Percentiles rank a stretch among this genome's conserved stretches.
Evolutionary conservation across 2,113 vertebrate species (phyloP).

Genomic region (Muscicapa adusta): DNA sequence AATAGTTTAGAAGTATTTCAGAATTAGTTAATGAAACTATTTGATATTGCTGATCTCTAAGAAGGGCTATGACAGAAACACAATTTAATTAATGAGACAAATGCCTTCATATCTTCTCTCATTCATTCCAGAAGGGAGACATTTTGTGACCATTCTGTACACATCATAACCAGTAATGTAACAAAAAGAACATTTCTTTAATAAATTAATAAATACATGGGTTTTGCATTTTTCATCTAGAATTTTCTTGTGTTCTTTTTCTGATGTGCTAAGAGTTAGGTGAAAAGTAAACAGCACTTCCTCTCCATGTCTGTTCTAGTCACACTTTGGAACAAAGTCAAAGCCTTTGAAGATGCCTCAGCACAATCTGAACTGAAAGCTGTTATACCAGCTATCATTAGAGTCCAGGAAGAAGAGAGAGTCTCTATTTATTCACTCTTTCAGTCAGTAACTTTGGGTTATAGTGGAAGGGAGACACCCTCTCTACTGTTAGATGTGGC

Average conservation of each 20-base stretch:
- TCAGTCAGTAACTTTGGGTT: not conserved
- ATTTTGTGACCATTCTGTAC: not conserved
- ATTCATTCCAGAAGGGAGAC: not conserved
- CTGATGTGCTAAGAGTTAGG: not conserved
- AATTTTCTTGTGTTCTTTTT: not conserved
- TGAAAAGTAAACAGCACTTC: not conserved
- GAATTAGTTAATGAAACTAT: not conserved
- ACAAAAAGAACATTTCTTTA: not conserved
- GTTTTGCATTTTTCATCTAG: not conserved
- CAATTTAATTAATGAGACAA: not conserved
- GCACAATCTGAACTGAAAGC: not conserved
- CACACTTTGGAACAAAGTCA: not conserved
- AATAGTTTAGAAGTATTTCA: not conserved
- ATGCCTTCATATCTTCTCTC: not conserved
- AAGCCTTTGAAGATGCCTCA: not conserved
- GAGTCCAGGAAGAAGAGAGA: not conserved
- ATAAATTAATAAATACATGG: not conserved
- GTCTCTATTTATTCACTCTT: not conserved
- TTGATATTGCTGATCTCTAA: not conserved
- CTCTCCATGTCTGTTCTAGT: not conserved
- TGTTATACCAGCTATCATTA: not conserved
- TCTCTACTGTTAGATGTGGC: not conserved
- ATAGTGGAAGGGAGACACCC: not conserved
- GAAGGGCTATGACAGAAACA: not conserved
- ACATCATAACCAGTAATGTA: not conserved